A percentile compares a stretch with the other conserved stretches of the same genome.
phyloP scores from a whole-genome alignment of 2,888 invertebrate species.

The Dendrolimus houi region DNA sequence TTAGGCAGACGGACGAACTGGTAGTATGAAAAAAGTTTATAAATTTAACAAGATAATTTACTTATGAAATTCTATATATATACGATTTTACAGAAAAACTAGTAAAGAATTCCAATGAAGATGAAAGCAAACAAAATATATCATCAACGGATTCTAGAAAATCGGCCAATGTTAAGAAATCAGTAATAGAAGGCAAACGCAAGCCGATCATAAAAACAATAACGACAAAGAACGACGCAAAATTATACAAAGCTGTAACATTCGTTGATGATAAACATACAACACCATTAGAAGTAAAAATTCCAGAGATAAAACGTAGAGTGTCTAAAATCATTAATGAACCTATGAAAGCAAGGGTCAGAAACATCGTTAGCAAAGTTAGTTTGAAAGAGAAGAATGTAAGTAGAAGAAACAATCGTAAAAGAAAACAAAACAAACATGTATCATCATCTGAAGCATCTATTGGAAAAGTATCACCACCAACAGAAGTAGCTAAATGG shows the following conservation, averaged over 20 bases:
- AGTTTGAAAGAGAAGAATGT: conserved; percentile 10
- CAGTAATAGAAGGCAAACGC: conserved; percentile 6
- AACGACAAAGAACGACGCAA: conserved; percentile 22
- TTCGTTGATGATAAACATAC: conserved; percentile 32
- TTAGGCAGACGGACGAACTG: too few species aligned
- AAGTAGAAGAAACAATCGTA: conserved; percentile 9
- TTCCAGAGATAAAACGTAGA: conserved; percentile 24
- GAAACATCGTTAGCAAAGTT: conserved; percentile 3
- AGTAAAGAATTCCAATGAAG: too few species aligned
- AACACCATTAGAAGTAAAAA: conserved; percentile 31
- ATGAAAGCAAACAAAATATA: too few species aligned
- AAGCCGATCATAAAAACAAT: conserved; percentile 38
- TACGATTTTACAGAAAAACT: too few species aligned
- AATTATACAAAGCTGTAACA: conserved; percentile 40
- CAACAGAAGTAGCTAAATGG: conserved; percentile 55
- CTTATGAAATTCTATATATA: too few species aligned
- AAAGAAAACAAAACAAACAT: conserved; percentile 2
- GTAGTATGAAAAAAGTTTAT: too few species aligned
- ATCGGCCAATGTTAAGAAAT: too few species aligned
- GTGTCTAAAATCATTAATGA: conserved; percentile 12
- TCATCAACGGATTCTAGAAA: too few species aligned
- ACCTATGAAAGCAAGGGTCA: conserved; percentile 5
- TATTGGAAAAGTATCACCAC: conserved; percentile 18
- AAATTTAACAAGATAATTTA: too few species aligned
- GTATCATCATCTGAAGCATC: conserved; percentile 9